Evolutionary conservation across 2,113 vertebrate species (phyloP).

Genomic region (Corydoras maculifer): DNA sequence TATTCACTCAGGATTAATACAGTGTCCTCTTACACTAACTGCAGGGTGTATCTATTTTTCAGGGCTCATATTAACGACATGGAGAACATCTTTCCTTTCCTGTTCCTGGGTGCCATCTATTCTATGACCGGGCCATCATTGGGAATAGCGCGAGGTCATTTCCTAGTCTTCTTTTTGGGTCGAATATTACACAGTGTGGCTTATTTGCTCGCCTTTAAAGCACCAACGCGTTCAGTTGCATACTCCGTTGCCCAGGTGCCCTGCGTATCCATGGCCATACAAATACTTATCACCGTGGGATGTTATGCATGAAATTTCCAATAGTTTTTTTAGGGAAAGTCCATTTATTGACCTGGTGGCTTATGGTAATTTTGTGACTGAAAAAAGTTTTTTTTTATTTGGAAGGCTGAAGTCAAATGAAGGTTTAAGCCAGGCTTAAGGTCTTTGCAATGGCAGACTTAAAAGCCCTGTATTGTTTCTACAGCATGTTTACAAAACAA

Average conservation of each 20-base stretch:
- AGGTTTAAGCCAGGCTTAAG: constrained; percentile 25
- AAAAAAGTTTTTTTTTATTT: not conserved
- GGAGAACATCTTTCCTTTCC: constrained; percentile 93
- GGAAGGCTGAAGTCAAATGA: constrained; percentile 40
- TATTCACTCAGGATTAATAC: too few species aligned
- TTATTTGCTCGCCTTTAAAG: constrained; percentile 72
- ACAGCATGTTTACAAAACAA: constrained; percentile 40
- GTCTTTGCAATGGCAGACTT: not conserved
- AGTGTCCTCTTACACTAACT: not conserved
- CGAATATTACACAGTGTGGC: constrained; percentile 77
- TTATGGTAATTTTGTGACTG: not conserved
- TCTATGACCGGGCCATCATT: constrained; percentile 73
- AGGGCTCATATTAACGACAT: constrained; percentile 88
- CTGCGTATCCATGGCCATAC: constrained; percentile 87
- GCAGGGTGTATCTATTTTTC: constrained; percentile 16
- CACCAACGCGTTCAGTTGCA: constrained; percentile 78
- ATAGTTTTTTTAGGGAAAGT: not conserved
- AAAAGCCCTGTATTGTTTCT: not conserved
- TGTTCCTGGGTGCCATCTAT: constrained; percentile 88
- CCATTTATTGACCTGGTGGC: not conserved
- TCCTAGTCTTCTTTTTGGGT: constrained; percentile 74
- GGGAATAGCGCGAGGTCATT: constrained; percentile 75
- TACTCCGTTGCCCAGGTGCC: constrained; percentile 82
- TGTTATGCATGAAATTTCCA: constrained; percentile 56
- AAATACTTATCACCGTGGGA: constrained; percentile 70